Evolutionary conservation across 1,140 invertebrate genomes (phyloP).

Genomic region (Pissodes strobi): DNA sequence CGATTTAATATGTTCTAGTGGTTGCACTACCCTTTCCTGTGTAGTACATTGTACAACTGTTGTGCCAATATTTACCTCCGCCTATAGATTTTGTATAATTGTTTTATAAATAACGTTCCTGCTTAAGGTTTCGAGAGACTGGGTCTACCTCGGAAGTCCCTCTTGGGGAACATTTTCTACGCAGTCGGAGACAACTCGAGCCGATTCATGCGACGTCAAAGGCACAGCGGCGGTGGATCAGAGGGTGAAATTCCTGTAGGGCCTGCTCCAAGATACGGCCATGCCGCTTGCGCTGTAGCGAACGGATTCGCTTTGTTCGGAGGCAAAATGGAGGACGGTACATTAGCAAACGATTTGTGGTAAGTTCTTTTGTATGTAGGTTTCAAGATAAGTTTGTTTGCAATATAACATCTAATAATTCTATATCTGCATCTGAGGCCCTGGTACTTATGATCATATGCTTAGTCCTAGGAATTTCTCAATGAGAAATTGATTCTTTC

Average conservation of each 20-base stretch:
- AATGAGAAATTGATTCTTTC: too few species aligned
- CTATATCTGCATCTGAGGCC: too few species aligned
- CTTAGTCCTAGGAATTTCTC: too few species aligned
- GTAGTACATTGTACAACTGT: too few species aligned
- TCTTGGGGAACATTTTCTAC: conserved; percentile 66
- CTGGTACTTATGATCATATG: too few species aligned
- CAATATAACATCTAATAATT: too few species aligned
- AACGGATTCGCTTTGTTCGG: conserved; percentile 88
- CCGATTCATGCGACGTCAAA: conserved; percentile 54
- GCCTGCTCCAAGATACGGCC: conserved; percentile 76
- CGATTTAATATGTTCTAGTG: too few species aligned
- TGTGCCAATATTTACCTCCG: too few species aligned
- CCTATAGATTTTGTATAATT: too few species aligned
- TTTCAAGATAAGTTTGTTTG: too few species aligned
- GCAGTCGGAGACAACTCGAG: conserved; percentile 63
- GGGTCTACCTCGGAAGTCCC: conserved; percentile 54
- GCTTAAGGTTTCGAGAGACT: conserved; percentile 18
- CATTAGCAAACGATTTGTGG: conserved; percentile 86
- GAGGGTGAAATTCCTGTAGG: conserved; percentile 43
- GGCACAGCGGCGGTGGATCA: conserved; percentile 52
- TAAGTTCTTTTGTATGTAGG: conserved; percentile 8
- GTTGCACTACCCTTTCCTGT: too few species aligned
- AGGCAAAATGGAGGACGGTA: conserved; percentile 79
- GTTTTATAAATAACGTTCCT: too few species aligned
- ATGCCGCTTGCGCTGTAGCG: conserved; percentile 72